phyloP scores from a whole-genome alignment of 2,113 vertebrate genomes.

The Oncorhynchus gorbuscha region DNA sequence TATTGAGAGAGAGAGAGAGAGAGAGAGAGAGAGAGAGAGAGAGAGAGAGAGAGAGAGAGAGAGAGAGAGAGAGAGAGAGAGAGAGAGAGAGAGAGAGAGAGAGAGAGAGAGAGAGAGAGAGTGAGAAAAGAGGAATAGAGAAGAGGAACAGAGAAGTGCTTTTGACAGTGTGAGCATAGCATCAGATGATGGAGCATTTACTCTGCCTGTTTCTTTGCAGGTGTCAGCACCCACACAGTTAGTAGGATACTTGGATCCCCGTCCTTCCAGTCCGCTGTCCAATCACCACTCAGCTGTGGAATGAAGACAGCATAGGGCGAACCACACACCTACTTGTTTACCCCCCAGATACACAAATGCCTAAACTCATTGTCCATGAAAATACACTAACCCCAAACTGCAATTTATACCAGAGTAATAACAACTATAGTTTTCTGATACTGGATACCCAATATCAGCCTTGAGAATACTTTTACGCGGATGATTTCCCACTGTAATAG shows the following conservation, averaged over 20 bases:
- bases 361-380: too few relatives aligned
- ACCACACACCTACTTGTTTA: neutral
- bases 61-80: too few relatives aligned
- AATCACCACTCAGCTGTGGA: neutral
- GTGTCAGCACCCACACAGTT: slow-evolving; percentile 45
- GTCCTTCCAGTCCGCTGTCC: neutral
- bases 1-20: too few relatives aligned
- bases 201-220: slow-evolving; percentile 37
- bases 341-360: neutral
- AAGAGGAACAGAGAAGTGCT: neutral
- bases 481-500: neutral
- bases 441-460: neutral
- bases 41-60: too few relatives aligned
- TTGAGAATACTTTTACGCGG: too few relatives aligned
- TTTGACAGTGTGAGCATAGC: neutral
- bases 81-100: too few relatives aligned
- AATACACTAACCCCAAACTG: neutral
- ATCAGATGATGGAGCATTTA: neutral
- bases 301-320: neutral
- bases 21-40: too few relatives aligned
- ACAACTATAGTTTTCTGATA: neutral
- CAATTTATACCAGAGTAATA: neutral
- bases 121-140: neutral
- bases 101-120: too few relatives aligned
- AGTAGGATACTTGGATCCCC: slow-evolving; percentile 35